Base-by-base conservation (phyloP, 2,888 invertebrate genomes). In the Platyscelio sp. region DNA sequence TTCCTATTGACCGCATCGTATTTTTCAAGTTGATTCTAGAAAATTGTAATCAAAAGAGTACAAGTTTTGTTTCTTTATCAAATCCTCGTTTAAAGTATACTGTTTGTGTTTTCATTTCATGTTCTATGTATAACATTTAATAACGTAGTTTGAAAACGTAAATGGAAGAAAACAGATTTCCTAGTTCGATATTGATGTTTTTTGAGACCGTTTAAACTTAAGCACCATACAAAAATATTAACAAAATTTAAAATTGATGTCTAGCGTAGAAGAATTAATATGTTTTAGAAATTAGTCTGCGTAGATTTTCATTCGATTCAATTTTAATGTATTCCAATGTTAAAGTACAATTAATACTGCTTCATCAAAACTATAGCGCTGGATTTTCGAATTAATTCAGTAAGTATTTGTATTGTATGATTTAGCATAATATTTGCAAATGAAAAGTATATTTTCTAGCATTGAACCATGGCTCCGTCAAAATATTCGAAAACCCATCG, bases 1-100 rank as follows among this genome's bases (percentile, higher is more conserved):
- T 89, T 90, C 88, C 88, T 88, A 86, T 85, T 86, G 88, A 90
- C 86, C 88, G 89, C 87, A 86, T 84, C 84, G 84, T 76, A 29
- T 46, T 79, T 58, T 15, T 51, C 26, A 68, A 76, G 24, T 38
- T 76, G 38, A 60, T 20, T 71, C 46, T 15, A 58, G 5, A 22
- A 11, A 78, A 49, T 51, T 33, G 29, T 61, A 70, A 33, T 54
- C 83, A 83, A 68, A 78, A 76, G 56, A 68, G 82, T 58, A 74
- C 51, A 74, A 54, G 79, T 75, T 88, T 84, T n/a, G n/a, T n/a
- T n/a, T n/a, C n/a, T n/a, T n/a, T n/a, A n/a, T n/a, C n/a, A n/a
- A n/a, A n/a, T n/a, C n/a, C n/a, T n/a, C n/a, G n/a, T n/a, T n/a
- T n/a, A n/a, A n/a, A n/a, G n/a, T n/a, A n/a, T n/a, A n/a, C n/a